Evolutionary conservation across 2,113 vertebrate species (phyloP).

Genomic region (Passerina amoena): DNA sequence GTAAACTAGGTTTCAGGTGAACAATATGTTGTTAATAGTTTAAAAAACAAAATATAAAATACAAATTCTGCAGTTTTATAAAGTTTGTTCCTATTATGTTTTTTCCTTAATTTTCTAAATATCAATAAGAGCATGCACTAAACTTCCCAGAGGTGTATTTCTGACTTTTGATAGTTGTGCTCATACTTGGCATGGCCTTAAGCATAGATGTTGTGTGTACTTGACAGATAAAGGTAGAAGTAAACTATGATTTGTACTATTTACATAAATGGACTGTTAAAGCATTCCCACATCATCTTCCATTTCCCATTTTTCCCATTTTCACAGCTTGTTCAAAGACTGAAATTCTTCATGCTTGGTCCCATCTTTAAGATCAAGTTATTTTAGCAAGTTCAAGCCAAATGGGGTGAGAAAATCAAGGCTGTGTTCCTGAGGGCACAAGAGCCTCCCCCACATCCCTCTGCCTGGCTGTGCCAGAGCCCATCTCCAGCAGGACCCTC

Average conservation of each 20-base stretch:
- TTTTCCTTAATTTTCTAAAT: background rate
- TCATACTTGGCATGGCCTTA: background rate
- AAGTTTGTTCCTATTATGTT: background rate
- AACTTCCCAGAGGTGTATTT: background rate
- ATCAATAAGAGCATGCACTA: background rate
- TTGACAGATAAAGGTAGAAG: background rate
- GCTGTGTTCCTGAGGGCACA: background rate
- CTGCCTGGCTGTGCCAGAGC: background rate
- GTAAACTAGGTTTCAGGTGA: background rate
- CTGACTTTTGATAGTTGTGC: background rate
- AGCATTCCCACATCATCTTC: background rate
- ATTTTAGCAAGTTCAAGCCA: background rate
- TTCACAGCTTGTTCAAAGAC: background rate
- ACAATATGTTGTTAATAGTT: background rate
- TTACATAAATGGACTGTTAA: background rate
- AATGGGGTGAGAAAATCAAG: background rate
- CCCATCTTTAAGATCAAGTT: background rate
- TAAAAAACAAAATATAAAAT: background rate
- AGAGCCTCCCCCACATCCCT: too few species aligned
- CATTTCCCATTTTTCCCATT: background rate
- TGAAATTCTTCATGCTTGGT: background rate
- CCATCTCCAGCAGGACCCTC: background rate
- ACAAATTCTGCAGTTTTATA: background rate
- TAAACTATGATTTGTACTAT: fast-evolving
- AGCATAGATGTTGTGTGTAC: fast-evolving